Percentiles rank a stretch among this genome's conserved stretches.
Conservation (phyloP, 2,888 invertebrate genomes). For the Harpagoxenus sublaevis region DNA sequence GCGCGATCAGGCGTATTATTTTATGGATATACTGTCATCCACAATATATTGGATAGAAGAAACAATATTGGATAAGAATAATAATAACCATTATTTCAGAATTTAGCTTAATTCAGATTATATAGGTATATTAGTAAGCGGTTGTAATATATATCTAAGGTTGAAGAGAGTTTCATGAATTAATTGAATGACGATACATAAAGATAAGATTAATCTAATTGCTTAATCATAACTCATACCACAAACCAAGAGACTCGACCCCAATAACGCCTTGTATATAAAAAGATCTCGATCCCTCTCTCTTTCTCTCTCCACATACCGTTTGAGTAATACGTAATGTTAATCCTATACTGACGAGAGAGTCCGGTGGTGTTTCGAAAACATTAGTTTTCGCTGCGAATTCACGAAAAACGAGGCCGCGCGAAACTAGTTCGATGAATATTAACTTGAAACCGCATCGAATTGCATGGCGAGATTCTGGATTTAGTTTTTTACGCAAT, state of each 20-base stretch:
- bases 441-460: slow-evolving; percentile 13
- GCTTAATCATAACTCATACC: slow-evolving; percentile 31
- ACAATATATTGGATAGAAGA: background rate
- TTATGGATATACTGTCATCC: slow-evolving; percentile 11
- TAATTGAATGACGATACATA: slow-evolving; percentile 25
- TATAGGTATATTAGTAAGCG: background rate
- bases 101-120: slow-evolving; percentile 14
- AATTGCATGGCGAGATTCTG: slow-evolving; percentile 12
- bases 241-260: slow-evolving; percentile 4
- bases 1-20: slow-evolving; percentile 15
- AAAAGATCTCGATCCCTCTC: background rate
- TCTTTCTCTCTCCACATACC: background rate
- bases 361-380: slow-evolving; percentile 1
- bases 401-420: slow-evolving; percentile 8
- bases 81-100: slow-evolving; percentile 14
- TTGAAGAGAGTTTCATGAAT: slow-evolving; percentile 1
- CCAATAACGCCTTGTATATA: slow-evolving; percentile 47
- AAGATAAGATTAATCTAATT: slow-evolving; percentile 19
- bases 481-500: slow-evolving; percentile 16
- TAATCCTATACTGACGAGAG: slow-evolving; percentile 8
- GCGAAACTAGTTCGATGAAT: slow-evolving; percentile 34
- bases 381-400: background rate
- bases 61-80: background rate
- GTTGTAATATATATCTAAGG: slow-evolving; percentile 14
- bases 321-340: background rate